These are phyloP conservation scores for Cairina moschata DNA, from an alignment of 2,113 vertebrate genomes.

Conservation along the genomic window DNA sequence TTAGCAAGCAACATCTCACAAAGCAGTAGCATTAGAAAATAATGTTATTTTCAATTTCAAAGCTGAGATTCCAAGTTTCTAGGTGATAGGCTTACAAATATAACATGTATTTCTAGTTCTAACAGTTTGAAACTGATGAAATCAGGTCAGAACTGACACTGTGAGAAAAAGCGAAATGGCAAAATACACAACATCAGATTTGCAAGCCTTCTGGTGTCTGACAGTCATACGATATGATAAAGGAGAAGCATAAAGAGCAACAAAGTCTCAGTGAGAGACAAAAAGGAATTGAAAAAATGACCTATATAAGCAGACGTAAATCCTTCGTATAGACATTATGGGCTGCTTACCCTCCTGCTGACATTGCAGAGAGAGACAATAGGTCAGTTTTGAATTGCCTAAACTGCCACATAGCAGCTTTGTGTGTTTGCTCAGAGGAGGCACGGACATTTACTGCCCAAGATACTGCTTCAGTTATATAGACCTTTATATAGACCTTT, in stretches of 20 bases:
- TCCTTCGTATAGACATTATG: slow-evolving; percentile 17
- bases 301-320: slow-evolving; percentile 24
- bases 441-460: background rate
- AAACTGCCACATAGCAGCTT: slow-evolving; percentile 37
- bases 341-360: slow-evolving; percentile 54
- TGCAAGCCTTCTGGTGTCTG: background rate
- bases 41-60: background rate
- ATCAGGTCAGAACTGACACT: background rate
- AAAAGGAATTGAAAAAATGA: slow-evolving; percentile 27
- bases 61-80: background rate
- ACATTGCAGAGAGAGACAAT: slow-evolving; percentile 29
- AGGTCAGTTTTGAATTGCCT: slow-evolving; percentile 48
- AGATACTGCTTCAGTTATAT: background rate
- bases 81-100: background rate
- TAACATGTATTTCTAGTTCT: slow-evolving; percentile 13
- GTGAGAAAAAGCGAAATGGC: slow-evolving; percentile 2
- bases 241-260: slow-evolving; percentile 43
- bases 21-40: background rate
- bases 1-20: slow-evolving; percentile 12
- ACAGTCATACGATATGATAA: slow-evolving; percentile 5
- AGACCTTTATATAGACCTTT: background rate
- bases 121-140: slow-evolving; percentile 28
- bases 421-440: slow-evolving; percentile 25
- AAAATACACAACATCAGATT: slow-evolving; percentile 4
- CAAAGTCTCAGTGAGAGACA: slow-evolving; percentile 36